Percentiles rank a stretch among this genome's conserved stretches.
Conservation (phyloP, 2,113 vertebrate species). For the Sylvicapra grimmia region DNA sequence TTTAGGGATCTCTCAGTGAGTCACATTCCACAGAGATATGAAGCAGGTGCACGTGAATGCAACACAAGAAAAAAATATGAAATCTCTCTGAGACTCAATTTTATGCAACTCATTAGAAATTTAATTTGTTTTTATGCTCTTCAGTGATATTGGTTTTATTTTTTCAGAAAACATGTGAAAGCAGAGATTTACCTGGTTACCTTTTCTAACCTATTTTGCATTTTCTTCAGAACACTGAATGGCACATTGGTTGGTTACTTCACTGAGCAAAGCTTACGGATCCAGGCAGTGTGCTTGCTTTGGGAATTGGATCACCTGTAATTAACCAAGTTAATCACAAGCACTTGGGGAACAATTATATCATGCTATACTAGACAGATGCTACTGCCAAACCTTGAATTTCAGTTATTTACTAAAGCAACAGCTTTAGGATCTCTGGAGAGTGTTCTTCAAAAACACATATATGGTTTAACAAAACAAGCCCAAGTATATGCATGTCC, state of each 20-base stretch:
- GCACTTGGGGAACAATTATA: neutral
- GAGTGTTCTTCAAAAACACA: conserved; percentile 1
- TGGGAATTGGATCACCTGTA: neutral
- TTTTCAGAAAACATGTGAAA: conserved; percentile 19
- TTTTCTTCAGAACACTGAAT: neutral
- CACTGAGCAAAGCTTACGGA: neutral
- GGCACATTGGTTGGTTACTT: neutral
- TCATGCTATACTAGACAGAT: neutral
- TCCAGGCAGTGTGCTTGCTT: neutral
- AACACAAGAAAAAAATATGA: neutral
- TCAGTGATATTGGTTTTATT: neutral
- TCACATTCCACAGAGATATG: neutral
- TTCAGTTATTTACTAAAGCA: neutral
- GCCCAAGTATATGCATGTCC: neutral
- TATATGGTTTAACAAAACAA: neutral
- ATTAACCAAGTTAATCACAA: neutral
- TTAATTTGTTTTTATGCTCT: conserved; percentile 2
- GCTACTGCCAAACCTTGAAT: neutral
- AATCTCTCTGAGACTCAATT: neutral
- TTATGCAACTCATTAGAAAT: neutral
- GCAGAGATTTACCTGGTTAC: neutral
- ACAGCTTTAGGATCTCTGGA: neutral
- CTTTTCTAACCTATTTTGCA: neutral
- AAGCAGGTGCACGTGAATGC: neutral
- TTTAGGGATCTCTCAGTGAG: neutral